Base-by-base conservation (phyloP, 1,140 invertebrate genomes). In the Adoxophyes honmai region DNA sequence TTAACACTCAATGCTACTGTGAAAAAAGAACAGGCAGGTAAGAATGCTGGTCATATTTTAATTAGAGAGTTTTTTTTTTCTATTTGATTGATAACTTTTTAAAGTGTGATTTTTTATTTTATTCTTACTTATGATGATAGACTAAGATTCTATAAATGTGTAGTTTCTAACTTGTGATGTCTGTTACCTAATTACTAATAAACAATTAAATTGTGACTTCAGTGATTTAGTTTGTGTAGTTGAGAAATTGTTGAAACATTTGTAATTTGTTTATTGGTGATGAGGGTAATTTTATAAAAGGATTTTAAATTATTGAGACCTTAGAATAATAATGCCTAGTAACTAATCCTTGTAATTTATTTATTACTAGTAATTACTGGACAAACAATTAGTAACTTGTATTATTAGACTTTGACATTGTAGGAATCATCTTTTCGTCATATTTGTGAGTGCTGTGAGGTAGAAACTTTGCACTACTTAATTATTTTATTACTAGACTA, bases 251-350 rank as follows among this genome's bases (percentile, higher is more conserved):
- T 73, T 75, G 66, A 66, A 68, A 69, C 60, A 62, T 57, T 59
- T 60, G 28, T 42, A 57, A 64, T 64, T 76, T 76, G 71, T 74
- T 76, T 72, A 74, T 68, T 72, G 60, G 69, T 73, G 61, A 62
- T 48, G 52, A 62, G 55, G 55, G 55, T 57, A 60, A 44, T 60
- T 60, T 60, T 60, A 60, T 60, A 55, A 56, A 55, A 55, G 55
- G 42, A 48, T 48, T 48, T 48, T 48, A 48, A 48, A 16, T 48
- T 48, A 48, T 48, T 28, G 21, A 28, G 21, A 28, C 21, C 21
- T 28, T 28, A 28, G 21, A 28, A 6, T 28, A 28, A 6, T 28
- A 28, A 28, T 28, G 21, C 21, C 21, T 28, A 28, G 21, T 28
- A 28, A 3, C 21, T 28, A 28, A 28, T 28, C 21, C 6, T 3